Base-by-base conservation (phyloP, 1,140 invertebrate genomes). In the Aphelinus certus region DNA sequence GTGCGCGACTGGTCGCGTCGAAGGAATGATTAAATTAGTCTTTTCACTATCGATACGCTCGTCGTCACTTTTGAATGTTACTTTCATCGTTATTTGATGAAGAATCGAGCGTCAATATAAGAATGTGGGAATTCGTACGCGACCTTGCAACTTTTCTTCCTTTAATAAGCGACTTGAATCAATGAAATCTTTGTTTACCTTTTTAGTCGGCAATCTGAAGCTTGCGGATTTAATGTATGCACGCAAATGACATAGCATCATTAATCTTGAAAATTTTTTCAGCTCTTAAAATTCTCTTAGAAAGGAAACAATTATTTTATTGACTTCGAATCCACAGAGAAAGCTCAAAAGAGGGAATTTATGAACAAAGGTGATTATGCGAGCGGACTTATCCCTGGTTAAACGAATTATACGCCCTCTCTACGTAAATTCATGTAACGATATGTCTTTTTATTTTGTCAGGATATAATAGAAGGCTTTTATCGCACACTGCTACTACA, bases 1-100 rank as follows among this genome's bases (percentile, higher is more conserved):
- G 66, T 67, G 64, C 79, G 77, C 73, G 80, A 81, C 79, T 82
- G 78, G 66, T 81, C 74, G 77, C 79, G 80, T 80, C 81, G 76
- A 81, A 85, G 85, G 83, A 85, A 86, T 86, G 85, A 81, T 76
- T 76, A 72, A 71, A 71, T 71, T 71, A 71, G 64, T 66, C 64
- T 69, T 75, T 51, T 73, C 61, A 62, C 69, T 71, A 60, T 74
- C 69, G 69, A 76, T 76, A 67, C 71, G 63, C 73, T 75, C 48
- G 47, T 75, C 9, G 4, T 6, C 4, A 3, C 68, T 69, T 75
- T 47, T 68, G 56, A 76, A 66, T 5, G 51, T 58, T 76, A 69
- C 7, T 56, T 46, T 57, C 46, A 68, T 58, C 45, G 64, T 63
- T 62, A 53, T 9, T 53, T 53, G 51, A 6, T 53, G 9, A 75